Evolutionary conservation across 2,888 invertebrate genomes (phyloP), one percentile per base, ranked within the genome.

Genomic region (Tupiocoris notatus): DNA sequence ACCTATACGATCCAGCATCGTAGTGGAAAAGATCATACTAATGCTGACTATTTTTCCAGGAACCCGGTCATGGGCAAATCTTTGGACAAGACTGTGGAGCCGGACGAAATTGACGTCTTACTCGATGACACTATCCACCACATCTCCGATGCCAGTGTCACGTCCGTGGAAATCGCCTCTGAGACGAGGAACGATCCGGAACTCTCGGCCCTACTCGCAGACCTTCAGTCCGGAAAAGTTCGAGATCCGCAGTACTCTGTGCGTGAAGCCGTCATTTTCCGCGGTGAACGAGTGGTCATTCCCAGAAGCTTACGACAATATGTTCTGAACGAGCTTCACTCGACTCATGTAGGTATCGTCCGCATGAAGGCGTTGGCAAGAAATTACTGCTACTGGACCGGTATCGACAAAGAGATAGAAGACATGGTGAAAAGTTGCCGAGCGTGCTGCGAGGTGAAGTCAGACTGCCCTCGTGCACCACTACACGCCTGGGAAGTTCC

Each of bases 151-250:
- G 73, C 17, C 24, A 21, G n/a, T 39, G 24, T 68, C 24, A 68
- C 68, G 16, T 22, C 20, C 23, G 24, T 3, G 22, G 9, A 18
- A n/a, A 58, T 73, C 1, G 63, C 62, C 3, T 24, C 25, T 12
- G 73, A 73, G 25, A 73, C 73, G n/a, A n/a, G 18, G 21, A 61
- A 73, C 17, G 73, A 73, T 63, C 3, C 24, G 1, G 1, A n/a
- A 6, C 17, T 73, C 9, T 61, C 62, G n/a, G n/a, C n/a, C n/a
- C n/a, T n/a, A n/a, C n/a, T n/a, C n/a, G n/a, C n/a, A n/a, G n/a
- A 59, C 7, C 16, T 62, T 2, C 58, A 17, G 6, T 17, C 2
- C 18, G 58, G 58, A 12, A 12, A 58, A 58, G 18, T 58, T 2
- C 18, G 1, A 20, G 20, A 62, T 6, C 3, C 2, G 2, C 3